Evolutionary conservation across 1,140 invertebrate species (phyloP).

Genomic region (Scaptomyza montana): DNA sequence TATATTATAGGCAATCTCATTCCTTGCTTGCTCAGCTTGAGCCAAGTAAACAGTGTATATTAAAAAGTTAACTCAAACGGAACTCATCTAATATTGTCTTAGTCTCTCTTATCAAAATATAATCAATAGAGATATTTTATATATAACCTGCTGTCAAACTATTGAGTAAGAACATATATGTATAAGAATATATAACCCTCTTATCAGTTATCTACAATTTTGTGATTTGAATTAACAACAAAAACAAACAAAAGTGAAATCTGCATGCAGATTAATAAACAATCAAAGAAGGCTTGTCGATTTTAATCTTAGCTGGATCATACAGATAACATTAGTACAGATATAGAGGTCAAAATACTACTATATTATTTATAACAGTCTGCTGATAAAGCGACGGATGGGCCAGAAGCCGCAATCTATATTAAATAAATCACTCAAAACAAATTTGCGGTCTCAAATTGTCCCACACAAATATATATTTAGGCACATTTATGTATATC

Average conservation of each 20-base stretch:
- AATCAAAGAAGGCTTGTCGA: no score
- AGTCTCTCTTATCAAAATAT: constrained; percentile 18
- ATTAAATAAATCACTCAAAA: constrained; percentile 2
- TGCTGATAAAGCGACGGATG: constrained; percentile 12
- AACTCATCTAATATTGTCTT: constrained; percentile 20
- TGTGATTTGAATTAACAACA: no score
- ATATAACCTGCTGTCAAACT: constrained; percentile 8
- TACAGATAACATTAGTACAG: background rate
- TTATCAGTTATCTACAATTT: background rate
- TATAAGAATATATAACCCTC: background rate
- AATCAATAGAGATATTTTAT: no score
- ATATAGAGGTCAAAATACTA: background rate
- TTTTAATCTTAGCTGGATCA: no score
- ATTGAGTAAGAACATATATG: background rate
- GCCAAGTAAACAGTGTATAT: background rate
- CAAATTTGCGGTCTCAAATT: background rate
- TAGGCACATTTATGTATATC: background rate
- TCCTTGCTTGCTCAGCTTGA: background rate
- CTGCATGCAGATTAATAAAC: no score
- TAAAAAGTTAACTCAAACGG: background rate
- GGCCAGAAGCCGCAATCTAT: background rate
- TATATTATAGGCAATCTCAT: background rate
- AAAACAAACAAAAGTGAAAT: no score
- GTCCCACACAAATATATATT: background rate
- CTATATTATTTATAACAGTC: background rate